Evolutionary conservation across 2,888 invertebrate species (phyloP).

Genomic region (Adela reaumurella): DNA sequence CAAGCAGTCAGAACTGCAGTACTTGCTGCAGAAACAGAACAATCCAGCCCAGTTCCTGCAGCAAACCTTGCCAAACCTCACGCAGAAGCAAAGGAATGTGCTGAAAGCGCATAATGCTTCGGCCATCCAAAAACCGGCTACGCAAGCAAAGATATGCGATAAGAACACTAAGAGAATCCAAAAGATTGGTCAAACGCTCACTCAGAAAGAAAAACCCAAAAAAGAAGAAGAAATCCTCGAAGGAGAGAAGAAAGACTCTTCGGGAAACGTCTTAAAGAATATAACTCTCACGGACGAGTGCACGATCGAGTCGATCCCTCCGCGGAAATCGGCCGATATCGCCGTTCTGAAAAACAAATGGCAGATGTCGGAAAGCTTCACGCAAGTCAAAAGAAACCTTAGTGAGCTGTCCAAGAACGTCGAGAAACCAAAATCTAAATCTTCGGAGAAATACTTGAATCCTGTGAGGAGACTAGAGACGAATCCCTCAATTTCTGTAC

Average conservation of each 20-base stretch:
- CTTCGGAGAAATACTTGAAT: slow-evolving; percentile 48
- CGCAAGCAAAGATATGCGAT: slow-evolving; percentile 35
- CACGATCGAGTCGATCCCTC: slow-evolving; percentile 54
- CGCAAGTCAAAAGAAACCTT: slow-evolving; percentile 47
- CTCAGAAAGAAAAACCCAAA: slow-evolving; percentile 23
- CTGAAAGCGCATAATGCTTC: slow-evolving; percentile 30
- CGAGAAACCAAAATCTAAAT: slow-evolving; percentile 38
- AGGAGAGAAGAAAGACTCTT: slow-evolving; percentile 10
- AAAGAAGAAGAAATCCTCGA: slow-evolving; percentile 15
- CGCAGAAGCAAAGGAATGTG: slow-evolving; percentile 35
- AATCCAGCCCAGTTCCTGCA: slow-evolving; percentile 46
- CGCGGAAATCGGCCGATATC: slow-evolving; percentile 43
- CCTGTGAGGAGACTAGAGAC: slow-evolving; percentile 67
- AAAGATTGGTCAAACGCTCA: slow-evolving; percentile 38
- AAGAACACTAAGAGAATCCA: slow-evolving; percentile 45
- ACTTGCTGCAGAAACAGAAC: slow-evolving; percentile 45
- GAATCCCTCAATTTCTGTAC: slow-evolving; percentile 78
- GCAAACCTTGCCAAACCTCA: slow-evolving; percentile 26
- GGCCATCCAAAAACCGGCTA: slow-evolving; percentile 34
- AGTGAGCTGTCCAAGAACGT: slow-evolving; percentile 44
- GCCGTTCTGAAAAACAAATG: slow-evolving; percentile 49
- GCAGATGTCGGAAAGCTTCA: slow-evolving; percentile 49
- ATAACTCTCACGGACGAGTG: slow-evolving; percentile 57
- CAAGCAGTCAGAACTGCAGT: slow-evolving; percentile 47
- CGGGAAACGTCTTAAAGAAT: slow-evolving; percentile 26